phyloP scores from a whole-genome alignment of 2,113 vertebrate genomes.

The Brachyistius frenatus region DNA sequence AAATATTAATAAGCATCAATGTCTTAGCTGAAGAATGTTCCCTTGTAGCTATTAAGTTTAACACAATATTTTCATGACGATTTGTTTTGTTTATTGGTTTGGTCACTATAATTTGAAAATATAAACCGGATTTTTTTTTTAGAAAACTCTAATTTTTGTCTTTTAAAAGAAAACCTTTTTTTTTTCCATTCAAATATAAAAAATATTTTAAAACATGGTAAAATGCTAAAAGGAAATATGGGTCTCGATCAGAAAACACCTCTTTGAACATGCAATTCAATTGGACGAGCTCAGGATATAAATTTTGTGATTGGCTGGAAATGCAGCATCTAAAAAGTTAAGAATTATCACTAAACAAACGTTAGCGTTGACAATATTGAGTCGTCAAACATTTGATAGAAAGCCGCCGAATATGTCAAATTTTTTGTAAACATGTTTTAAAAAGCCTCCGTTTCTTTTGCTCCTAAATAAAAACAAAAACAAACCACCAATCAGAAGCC shows the following conservation, averaged over 20 bases:
- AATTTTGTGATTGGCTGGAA: slow-evolving; percentile 71
- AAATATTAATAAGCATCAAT: too few relatives aligned
- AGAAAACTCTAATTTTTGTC: too few relatives aligned
- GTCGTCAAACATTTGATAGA: too few relatives aligned
- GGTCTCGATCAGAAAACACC: neutral
- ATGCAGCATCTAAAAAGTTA: neutral
- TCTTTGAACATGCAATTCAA: slow-evolving; percentile 21
- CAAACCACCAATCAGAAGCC: slow-evolving; percentile 74
- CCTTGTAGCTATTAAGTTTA: too few relatives aligned
- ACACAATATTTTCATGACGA: too few relatives aligned
- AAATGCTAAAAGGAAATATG: neutral
- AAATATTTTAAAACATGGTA: neutral
- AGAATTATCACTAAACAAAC: neutral
- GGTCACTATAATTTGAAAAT: too few relatives aligned
- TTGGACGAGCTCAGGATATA: slow-evolving; percentile 21
- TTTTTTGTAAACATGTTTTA: neutral
- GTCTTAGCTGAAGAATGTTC: too few relatives aligned
- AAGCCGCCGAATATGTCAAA: accelerated
- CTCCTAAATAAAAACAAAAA: neutral
- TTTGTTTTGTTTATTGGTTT: too few relatives aligned
- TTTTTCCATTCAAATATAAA: too few relatives aligned
- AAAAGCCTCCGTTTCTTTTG: neutral
- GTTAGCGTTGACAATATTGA: accelerated
- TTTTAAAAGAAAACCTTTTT: too few relatives aligned
- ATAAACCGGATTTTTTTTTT: too few relatives aligned